These are phyloP conservation scores for Hypocryptadius cinnamomeus DNA, from an alignment of 2,113 vertebrate genomes.

Conservation along the genomic window DNA sequence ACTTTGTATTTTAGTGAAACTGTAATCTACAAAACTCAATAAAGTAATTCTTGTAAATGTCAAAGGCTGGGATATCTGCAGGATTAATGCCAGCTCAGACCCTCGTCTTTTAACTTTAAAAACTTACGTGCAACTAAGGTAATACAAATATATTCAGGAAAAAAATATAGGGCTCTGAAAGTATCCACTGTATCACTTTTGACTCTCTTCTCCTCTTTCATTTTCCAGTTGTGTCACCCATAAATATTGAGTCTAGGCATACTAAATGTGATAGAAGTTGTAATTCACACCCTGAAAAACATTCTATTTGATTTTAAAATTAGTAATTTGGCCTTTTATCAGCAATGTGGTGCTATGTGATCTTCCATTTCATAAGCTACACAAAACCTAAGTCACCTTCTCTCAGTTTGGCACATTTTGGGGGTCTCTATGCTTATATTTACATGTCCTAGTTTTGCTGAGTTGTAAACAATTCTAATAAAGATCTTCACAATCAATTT, in stretches of 20 bases:
- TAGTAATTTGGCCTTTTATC: not conserved
- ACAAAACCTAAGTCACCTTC: not conserved
- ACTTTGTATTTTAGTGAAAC: not conserved
- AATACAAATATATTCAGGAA: not conserved
- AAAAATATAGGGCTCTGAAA: not conserved
- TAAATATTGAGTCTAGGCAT: not conserved
- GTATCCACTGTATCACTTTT: not conserved
- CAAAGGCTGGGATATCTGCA: not conserved
- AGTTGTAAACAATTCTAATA: not conserved
- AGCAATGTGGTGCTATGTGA: not conserved
- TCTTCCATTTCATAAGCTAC: not conserved
- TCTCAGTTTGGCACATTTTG: not conserved
- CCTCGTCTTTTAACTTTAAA: not conserved
- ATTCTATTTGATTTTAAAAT: not conserved
- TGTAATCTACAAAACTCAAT: not conserved
- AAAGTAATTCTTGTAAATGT: not conserved
- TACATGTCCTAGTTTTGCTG: not conserved
- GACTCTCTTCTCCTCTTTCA: not conserved
- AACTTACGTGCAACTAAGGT: not conserved
- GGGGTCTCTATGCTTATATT: not conserved
- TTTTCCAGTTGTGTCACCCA: not conserved
- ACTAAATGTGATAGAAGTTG: not conserved
- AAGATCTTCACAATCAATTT: not conserved
- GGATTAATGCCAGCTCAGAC: not conserved
- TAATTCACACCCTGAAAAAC: not conserved